A percentile compares a stretch with the other conserved stretches of the same genome.
phyloP scores from a whole-genome alignment of 2,113 vertebrate genomes.

The Podilymbus podiceps region DNA sequence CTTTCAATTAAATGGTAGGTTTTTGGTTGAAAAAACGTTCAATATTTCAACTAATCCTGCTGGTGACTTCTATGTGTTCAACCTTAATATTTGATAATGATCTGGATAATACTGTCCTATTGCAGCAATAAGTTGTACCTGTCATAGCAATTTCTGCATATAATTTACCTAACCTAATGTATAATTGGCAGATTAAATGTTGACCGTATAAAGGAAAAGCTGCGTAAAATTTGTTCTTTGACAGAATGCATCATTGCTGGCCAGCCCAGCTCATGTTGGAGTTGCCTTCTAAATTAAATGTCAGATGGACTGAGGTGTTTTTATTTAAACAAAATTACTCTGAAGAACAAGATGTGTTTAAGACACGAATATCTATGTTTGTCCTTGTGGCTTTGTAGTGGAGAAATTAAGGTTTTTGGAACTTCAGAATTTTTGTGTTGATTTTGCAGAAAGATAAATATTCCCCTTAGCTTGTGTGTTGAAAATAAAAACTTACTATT shows the following conservation, averaged over 20 bases:
- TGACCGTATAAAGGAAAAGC: not conserved
- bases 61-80: not conserved
- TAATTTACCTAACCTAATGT: not conserved
- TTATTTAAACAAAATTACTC: not conserved
- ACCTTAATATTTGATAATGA: not conserved
- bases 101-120: not conserved
- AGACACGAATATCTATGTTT: not conserved
- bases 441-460: not conserved
- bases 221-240: not conserved
- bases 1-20: not conserved
- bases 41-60: not conserved
- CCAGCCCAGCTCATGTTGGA: not conserved
- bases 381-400: not conserved
- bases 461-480: not conserved
- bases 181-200: not conserved
- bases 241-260: not conserved
- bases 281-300: not conserved
- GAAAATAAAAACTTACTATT: slow-evolving; percentile 41
- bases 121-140: not conserved
- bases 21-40: not conserved
- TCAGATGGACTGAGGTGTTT: not conserved
- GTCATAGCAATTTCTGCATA: not conserved
- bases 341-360: not conserved
- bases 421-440: not conserved
- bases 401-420: not conserved